Percentiles rank a stretch among this genome's conserved stretches.
Evolutionary conservation across 2,888 invertebrate species (phyloP).

Genomic region (Stramonita haemastoma): DNA sequence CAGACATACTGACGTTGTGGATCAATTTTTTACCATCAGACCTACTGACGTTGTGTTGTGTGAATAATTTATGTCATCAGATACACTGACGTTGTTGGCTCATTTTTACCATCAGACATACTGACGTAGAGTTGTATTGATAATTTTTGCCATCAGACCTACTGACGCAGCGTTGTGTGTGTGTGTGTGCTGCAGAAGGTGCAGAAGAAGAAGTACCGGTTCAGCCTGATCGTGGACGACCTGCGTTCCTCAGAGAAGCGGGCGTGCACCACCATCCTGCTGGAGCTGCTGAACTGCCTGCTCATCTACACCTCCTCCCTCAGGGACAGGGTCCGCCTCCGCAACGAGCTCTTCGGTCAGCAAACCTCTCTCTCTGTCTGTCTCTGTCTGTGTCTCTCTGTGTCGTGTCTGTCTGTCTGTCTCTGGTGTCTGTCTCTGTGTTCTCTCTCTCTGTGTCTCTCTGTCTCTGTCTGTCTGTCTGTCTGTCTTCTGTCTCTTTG

Average conservation of each 20-base stretch:
- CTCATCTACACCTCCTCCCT: constrained; percentile 92
- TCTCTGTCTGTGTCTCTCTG: not conserved
- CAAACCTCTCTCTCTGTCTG: no score
- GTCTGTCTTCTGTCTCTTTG: not conserved
- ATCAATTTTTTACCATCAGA: not conserved
- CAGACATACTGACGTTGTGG: not conserved
- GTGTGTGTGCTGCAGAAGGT: constrained; percentile 82
- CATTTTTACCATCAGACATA: not conserved
- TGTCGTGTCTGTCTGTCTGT: not conserved
- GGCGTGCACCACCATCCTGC: constrained; percentile 92
- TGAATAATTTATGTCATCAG: not conserved
- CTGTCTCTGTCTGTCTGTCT: not conserved
- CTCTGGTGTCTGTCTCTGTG: not conserved
- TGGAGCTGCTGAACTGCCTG: constrained; percentile 96
- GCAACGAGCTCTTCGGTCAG: constrained; percentile 97
- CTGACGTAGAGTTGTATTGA: no score
- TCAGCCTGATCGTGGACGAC: constrained; percentile 91
- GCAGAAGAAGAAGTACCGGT: constrained; percentile 91
- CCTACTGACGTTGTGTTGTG: not conserved
- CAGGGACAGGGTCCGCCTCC: constrained; percentile 90
- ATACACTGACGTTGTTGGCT: not conserved
- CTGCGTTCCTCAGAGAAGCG: constrained; percentile 86
- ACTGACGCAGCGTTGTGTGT: not conserved
- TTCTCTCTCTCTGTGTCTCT: not conserved
- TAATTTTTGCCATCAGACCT: no score